Base-by-base conservation (phyloP, 2,888 invertebrate genomes). In the Catocala nupta region DNA sequence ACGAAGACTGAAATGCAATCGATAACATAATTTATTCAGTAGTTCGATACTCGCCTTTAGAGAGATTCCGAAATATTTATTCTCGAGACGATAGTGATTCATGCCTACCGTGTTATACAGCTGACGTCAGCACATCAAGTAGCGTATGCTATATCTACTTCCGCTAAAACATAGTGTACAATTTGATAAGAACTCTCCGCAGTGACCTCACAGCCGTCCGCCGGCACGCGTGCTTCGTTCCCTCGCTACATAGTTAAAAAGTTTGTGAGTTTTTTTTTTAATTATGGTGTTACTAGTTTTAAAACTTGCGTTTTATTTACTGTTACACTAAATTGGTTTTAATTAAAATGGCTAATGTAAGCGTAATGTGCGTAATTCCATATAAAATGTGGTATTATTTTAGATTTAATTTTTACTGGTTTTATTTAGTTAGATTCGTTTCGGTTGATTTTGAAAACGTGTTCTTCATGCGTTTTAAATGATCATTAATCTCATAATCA, bases 151-250 rank as follows among this genome's bases (percentile, higher is more conserved):
- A 59, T 49, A 59, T 66, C 70, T 76, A 65, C 67, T 67, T 64
- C 58, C 62, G 57, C 60, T 52, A 61, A 67, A 52, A 60, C 70
- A 66, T 66, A 73, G 68, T 75, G 74, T 73, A 81, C 76, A 78
- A 77, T 77, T 76, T 82, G 85, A 87, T 89, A 87, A 86, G 80
- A 81, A 76, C 64, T 71, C 71, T 80, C 71, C 71, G 68, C 85
- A 92, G 91, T 92, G 84, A 89, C 86, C 85, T 75, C 68, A 70
- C 77, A 72, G 68, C 67, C 65, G 69, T 70, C 68, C 68, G 73
- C 60, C 63, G 75, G 71, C 68, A 68, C 71, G 69, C 81, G 80
- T 82, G 78, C 58, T 58, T 42, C 60, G 55, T 51, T 59, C 55
- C 56, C 57, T 67, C 60, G 68, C 65, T 59, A 56, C 55, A 52